Base-by-base conservation (phyloP, 2,888 invertebrate genomes). In the Oscheius sp. region DNA sequence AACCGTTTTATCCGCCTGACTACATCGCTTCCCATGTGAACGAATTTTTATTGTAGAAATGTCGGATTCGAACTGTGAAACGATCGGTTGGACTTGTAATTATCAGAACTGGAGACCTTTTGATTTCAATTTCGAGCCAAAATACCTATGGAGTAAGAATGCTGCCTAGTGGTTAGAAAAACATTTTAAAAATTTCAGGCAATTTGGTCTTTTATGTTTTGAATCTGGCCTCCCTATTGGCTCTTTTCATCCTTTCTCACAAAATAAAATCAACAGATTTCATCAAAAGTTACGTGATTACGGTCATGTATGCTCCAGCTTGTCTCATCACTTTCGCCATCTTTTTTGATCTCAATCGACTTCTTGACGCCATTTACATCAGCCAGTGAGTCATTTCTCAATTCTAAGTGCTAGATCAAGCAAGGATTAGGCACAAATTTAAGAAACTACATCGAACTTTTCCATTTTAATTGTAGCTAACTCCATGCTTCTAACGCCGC, bases 251-350 rank as follows among this genome's bases (percentile, higher is more conserved):
- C 55, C 34, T 55, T 4, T 55, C 34, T 12, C 17, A 55, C 23
- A 33, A 37, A 17, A 55, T 55, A 33, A 55, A 1, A 2, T 8
- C 34, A 8, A 33, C n/a, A 34, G 33, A 37, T 2, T 55, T 20
- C 20, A 23, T 37, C 34, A 55, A 55, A 17, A 34, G 55, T n/a
- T 55, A 20, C 34, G 37, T 55, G 17, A 33, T 55, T n/a, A 20
- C 20, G n/a, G n/a, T 25, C 55, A 17, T 33, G 2, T 34, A 34
- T 20, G 5, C 55, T 10, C 55, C 55, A 31, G 37, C 34, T 4
- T 55, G 55, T 37, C 33, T 37, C 20, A 37, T 55, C 23, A 25
- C 20, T n/a, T 55, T 55, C 20, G 55, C 55, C 17, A n/a, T 55
- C 20, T 20, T 55, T 12, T 55, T 55, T 20, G 23, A 31, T 34